Conservation (phyloP, 2,888 invertebrate species). For the Lissocephala sabroskyi region DNA sequence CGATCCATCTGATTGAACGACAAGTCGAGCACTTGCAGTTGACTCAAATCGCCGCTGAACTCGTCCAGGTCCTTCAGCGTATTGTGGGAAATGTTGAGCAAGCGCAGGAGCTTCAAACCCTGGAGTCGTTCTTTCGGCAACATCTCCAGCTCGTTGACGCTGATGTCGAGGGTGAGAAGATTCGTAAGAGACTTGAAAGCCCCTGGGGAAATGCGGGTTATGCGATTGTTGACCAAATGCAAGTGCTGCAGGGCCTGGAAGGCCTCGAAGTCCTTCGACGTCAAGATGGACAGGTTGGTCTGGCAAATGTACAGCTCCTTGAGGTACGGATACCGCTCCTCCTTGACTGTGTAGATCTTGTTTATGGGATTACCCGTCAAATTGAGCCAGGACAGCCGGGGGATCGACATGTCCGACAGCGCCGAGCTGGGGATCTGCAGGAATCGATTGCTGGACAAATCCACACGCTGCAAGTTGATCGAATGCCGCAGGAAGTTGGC, state of each 20-base stretch:
- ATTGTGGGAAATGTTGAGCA: conserved; percentile 89
- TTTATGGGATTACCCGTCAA: conserved; percentile 87
- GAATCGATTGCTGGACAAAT: conserved; percentile 85
- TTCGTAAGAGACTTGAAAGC: conserved; percentile 86
- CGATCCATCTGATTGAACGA: conserved; percentile 87
- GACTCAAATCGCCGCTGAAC: conserved; percentile 84
- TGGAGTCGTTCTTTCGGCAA: conserved; percentile 88
- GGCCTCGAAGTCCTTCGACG: conserved; percentile 88
- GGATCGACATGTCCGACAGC: conserved; percentile 82
- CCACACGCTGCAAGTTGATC: conserved; percentile 80
- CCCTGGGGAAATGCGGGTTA: conserved; percentile 86
- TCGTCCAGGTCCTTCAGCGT: conserved; percentile 86
- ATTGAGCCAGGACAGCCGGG: conserved; percentile 83
- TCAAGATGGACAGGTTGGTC: conserved; percentile 87
- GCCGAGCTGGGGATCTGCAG: conserved; percentile 83
- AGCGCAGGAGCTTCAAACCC: conserved; percentile 81
- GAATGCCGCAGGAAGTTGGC: conserved; percentile 87
- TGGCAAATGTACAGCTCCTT: conserved; percentile 85
- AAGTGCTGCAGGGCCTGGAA: conserved; percentile 85
- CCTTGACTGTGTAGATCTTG: conserved; percentile 80
- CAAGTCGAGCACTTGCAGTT: conserved; percentile 84
- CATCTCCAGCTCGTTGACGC: conserved; percentile 86
- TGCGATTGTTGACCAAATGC: conserved; percentile 81
- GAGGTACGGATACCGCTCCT: conserved; percentile 83
- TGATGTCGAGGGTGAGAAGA: conserved; percentile 85